A percentile compares a stretch with the other conserved stretches of the same genome.
Conservation (phyloP, 64 coral and sea anemone genomes). For the Montipora capricornis region DNA sequence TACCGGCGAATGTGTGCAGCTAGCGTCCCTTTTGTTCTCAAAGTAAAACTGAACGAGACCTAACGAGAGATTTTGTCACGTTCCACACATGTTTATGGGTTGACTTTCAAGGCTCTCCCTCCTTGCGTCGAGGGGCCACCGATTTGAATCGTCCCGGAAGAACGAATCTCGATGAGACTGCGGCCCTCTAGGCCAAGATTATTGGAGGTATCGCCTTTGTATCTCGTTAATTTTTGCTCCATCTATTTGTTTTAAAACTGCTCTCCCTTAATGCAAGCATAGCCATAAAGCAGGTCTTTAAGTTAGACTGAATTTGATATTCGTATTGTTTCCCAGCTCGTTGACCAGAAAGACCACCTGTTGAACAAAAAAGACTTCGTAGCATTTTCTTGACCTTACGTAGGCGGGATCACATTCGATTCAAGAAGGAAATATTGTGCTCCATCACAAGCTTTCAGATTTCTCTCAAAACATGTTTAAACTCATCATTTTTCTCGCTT, state of each 20-base stretch:
- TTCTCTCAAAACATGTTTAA: background rate
- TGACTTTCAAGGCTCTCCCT: too few species aligned
- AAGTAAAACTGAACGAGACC: too few species aligned
- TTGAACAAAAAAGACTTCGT: background rate
- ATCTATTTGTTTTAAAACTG: background rate
- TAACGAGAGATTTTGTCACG: too few species aligned
- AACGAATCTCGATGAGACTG: too few species aligned
- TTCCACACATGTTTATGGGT: too few species aligned
- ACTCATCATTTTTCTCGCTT: background rate
- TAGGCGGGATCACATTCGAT: background rate
- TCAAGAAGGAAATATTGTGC: background rate
- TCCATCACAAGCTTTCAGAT: background rate
- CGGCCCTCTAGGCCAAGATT: too few species aligned
- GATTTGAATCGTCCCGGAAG: too few species aligned
- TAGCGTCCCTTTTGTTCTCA: too few species aligned
- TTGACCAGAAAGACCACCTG: slow-evolving; percentile 45
- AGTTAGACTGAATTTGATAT: background rate
- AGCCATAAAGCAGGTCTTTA: background rate
- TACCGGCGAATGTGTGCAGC: too few species aligned
- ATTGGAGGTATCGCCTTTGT: too few species aligned
- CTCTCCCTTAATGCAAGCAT: background rate
- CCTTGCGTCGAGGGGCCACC: too few species aligned
- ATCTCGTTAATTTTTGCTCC: too few species aligned
- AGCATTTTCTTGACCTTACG: slow-evolving; percentile 41
- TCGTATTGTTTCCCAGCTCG: background rate